Conservation (phyloP, 2,888 invertebrate species). For the Salpingus planirostris region DNA sequence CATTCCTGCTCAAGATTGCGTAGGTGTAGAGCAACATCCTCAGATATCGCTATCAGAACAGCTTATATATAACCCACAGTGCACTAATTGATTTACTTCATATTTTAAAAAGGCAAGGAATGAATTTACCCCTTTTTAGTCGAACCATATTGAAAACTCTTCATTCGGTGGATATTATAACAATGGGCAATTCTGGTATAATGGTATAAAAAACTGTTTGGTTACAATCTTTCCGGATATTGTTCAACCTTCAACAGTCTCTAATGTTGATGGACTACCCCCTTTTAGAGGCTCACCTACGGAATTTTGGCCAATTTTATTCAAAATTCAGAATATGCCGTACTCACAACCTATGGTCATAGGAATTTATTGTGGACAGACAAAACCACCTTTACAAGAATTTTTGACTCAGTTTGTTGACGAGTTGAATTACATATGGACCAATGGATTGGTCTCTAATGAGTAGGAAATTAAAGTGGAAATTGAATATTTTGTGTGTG, state of each 20-base stretch:
- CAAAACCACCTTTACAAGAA: conserved; percentile 4
- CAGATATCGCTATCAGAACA: neutral
- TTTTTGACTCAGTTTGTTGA: conserved; percentile 3
- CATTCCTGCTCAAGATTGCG: neutral
- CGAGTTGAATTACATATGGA: conserved; percentile 2
- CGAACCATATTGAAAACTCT: neutral
- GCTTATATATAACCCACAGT: neutral
- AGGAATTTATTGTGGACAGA: conserved; percentile 8
- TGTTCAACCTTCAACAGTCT: neutral
- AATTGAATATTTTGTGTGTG: conserved; percentile 6
- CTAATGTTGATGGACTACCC: neutral
- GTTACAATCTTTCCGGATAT: neutral
- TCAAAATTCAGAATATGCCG: neutral
- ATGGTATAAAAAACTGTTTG: neutral
- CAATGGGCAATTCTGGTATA: neutral
- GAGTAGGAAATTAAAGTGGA: conserved; percentile 2
- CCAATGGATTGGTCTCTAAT: neutral
- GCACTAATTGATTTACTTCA: neutral
- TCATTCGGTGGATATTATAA: neutral
- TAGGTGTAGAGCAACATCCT: neutral
- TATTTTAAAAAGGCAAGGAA: neutral
- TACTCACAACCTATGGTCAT: neutral
- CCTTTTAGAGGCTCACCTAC: neutral
- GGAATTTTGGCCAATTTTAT: neutral
- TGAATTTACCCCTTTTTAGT: neutral